phyloP scores from a whole-genome alignment of 2,888 invertebrate genomes.

The Polymixis flavicincta region DNA sequence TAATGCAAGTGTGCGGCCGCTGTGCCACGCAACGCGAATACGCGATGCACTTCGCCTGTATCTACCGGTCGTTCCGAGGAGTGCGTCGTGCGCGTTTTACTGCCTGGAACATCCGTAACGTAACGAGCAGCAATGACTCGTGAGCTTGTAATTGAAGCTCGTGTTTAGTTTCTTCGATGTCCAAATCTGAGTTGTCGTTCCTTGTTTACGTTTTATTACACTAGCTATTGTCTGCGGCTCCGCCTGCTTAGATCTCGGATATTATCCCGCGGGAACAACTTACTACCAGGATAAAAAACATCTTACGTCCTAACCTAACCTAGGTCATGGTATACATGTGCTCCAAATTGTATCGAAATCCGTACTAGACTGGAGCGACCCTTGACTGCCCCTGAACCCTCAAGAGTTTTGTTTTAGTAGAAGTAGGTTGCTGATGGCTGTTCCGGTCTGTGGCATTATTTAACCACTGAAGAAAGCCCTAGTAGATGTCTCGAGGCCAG shows the following conservation, averaged over 20 bases:
- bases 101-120: not conserved
- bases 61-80: too few species aligned
- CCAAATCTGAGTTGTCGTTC: not conserved
- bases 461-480: too few species aligned
- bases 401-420: not conserved
- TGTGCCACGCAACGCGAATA: not conserved
- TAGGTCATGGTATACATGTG: not conserved
- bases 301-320: not conserved
- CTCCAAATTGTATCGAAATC: not conserved
- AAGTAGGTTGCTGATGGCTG: not conserved
- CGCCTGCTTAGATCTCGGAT: not conserved
- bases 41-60: constrained; percentile 2
- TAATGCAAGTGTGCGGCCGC: not conserved
- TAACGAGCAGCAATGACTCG: not conserved
- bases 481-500: not conserved
- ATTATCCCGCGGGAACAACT: not conserved
- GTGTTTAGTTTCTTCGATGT: not conserved
- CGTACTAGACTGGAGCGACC: not conserved
- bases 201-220: not conserved
- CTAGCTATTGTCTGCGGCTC: not conserved
- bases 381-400: not conserved
- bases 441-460: not conserved
- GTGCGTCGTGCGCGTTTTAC: too few species aligned
- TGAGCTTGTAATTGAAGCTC: constrained; percentile 3
- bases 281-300: not conserved